Evolutionary conservation across 2,888 invertebrate genomes (phyloP), one percentile per base, ranked within the genome.

Genomic region (Smittia sp.): DNA sequence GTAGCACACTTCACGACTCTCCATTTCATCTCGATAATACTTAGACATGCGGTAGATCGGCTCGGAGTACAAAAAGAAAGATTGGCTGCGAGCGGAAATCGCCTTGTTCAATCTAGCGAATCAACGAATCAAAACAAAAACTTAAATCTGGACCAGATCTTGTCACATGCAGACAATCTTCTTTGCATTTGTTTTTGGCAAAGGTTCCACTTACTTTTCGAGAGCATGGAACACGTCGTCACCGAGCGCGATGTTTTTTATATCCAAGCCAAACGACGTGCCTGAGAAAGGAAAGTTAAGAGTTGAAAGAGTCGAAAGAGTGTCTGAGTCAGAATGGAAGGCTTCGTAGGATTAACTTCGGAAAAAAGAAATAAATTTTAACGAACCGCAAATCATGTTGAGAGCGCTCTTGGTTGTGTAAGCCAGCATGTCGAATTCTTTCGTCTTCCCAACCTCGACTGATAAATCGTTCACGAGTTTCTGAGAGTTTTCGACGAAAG

Each of bases 331-430:
- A 18, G 9, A 58, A 58, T 20, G 18, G 4, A 58, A n/a, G 46
- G 69, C 73, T 75, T 62, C n/a, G n/a, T n/a, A n/a, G n/a, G n/a
- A n/a, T n/a, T n/a, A n/a, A n/a, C n/a, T n/a, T n/a, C n/a, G n/a
- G n/a, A n/a, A n/a, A n/a, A n/a, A n/a, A n/a, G n/a, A n/a, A n/a
- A n/a, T n/a, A n/a, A n/a, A n/a, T n/a, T n/a, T n/a, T n/a, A n/a
- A n/a, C n/a, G n/a, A n/a, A 76, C 76, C 75, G 54, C 76, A 76
- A 54, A 76, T 62, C 24, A 74, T 74, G 41, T 75, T 75, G 18
- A 75, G 27, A 39, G 75, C 75, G 62, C 72, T 74, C 41, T 62
- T 54, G 11, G 46, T 22, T n/a, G 75, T 62, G 58, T 75, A 63
- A 52, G 68, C 39, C 13, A 72, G 58, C 24, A 75, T 54, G 25